phyloP scores from a whole-genome alignment of 1,140 invertebrate genomes.

The Zaprionus camerounensis region DNA sequence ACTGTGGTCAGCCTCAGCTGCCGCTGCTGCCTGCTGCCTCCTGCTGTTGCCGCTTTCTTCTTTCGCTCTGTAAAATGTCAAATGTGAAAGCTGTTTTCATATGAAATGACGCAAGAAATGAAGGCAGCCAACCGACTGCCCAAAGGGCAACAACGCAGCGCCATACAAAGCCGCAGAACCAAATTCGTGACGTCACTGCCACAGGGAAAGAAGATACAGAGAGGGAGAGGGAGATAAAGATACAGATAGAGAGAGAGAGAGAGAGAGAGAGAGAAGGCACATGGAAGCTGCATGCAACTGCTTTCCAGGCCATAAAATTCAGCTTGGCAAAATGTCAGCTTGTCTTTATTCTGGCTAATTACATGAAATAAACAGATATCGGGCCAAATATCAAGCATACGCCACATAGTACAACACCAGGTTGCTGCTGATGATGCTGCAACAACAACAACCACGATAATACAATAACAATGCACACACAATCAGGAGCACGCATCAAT shows the following conservation, averaged over 20 bases:
- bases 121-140: conserved; percentile 45
- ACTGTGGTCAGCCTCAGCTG: conserved; percentile 18
- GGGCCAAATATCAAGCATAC: conserved; percentile 49
- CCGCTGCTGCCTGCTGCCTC: background rate
- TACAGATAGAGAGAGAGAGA: background rate
- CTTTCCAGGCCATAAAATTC: conserved; percentile 50
- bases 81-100: conserved; percentile 73
- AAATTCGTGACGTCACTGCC: conserved; percentile 50
- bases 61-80: conserved; percentile 69
- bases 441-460: background rate
- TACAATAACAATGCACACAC: conserved; percentile 52
- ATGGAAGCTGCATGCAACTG: conserved; percentile 27
- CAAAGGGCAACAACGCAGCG: conserved; percentile 54
- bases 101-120: conserved; percentile 77
- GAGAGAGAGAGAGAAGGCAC: background rate
- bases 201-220: background rate
- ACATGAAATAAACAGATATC: conserved; percentile 43
- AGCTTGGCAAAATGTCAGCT: conserved; percentile 27
- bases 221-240: background rate
- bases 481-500: conserved; percentile 56
- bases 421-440: background rate
- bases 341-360: conserved; percentile 51
- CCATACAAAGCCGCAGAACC: conserved; percentile 37
- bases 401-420: conserved; percentile 32
- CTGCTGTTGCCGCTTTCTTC: background rate